Conservation (phyloP, 2,113 vertebrate species). For the Tylochromis polylepis region DNA sequence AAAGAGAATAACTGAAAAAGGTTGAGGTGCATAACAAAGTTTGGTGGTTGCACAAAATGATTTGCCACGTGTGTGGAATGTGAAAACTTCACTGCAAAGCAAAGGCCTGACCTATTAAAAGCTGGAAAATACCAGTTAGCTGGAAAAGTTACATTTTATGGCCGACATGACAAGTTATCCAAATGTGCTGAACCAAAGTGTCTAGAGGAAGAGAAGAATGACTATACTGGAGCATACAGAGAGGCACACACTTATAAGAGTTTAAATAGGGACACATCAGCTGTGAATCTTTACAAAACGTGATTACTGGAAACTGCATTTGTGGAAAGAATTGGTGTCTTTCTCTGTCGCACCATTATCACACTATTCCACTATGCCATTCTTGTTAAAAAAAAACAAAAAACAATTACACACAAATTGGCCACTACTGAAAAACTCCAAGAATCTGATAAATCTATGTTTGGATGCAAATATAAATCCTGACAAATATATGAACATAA, state of each 20-base stretch:
- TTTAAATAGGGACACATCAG: neutral
- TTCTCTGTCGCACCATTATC: neutral
- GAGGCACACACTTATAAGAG: neutral
- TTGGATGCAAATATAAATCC: neutral
- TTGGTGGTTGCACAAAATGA: conserved; percentile 8
- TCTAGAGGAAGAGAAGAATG: conserved; percentile 26
- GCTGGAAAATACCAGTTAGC: conserved; percentile 9
- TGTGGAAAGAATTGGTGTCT: neutral
- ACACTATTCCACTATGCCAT: neutral
- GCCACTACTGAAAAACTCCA: neutral
- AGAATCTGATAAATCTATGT: neutral
- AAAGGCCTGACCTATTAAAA: neutral
- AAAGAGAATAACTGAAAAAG: conserved; percentile 40
- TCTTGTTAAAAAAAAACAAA: neutral
- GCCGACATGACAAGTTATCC: conserved; percentile 22
- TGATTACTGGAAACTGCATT: neutral
- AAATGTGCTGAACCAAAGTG: conserved; percentile 9
- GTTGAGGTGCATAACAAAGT: neutral
- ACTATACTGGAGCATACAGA: neutral
- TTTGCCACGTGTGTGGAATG: conserved; percentile 30
- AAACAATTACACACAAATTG: neutral
- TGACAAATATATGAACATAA: neutral
- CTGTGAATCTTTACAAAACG: neutral
- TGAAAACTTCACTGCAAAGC: conserved; percentile 20
- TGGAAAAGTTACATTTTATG: neutral